Evolutionary conservation across 1,140 invertebrate species (phyloP).

Genomic region (Halyomorpha halys): DNA sequence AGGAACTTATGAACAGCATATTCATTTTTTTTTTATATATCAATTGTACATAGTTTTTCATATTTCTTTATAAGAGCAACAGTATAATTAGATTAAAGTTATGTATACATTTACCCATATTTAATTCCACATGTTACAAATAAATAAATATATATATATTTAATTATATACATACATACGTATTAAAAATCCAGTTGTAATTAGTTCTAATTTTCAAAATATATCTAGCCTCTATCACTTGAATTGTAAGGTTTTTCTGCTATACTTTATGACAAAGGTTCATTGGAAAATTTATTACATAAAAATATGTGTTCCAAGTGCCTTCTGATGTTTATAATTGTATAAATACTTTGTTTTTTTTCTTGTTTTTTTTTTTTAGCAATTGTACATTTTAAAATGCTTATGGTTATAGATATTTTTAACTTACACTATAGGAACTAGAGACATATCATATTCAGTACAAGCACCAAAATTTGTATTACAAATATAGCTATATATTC

Average conservation of each 20-base stretch:
- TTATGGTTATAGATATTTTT: conserved; percentile 19
- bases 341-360: conserved; percentile 15
- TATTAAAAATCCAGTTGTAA: conserved; percentile 18
- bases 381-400: conserved; percentile 6
- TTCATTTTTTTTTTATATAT: conserved; percentile 11
- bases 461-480: conserved; percentile 20
- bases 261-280: conserved; percentile 10
- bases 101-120: conserved; percentile 19
- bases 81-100: background rate
- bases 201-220: conserved; percentile 20
- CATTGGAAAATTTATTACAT: conserved; percentile 19
- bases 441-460: conserved; percentile 20
- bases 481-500: conserved; percentile 4
- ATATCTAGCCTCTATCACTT: conserved; percentile 21
- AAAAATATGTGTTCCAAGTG: conserved; percentile 25
- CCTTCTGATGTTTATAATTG: conserved; percentile 12
- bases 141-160: conserved; percentile 22
- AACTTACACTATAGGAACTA: conserved; percentile 22
- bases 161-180: conserved; percentile 17
- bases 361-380: conserved; percentile 8
- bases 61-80: background rate
- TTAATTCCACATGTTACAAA: conserved; percentile 20
- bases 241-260: conserved; percentile 11
- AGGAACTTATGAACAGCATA: conserved; percentile 26
- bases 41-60: conserved; percentile 1